Conservation (phyloP, 2,113 vertebrate species). For the Sturnira hondurensis region DNA sequence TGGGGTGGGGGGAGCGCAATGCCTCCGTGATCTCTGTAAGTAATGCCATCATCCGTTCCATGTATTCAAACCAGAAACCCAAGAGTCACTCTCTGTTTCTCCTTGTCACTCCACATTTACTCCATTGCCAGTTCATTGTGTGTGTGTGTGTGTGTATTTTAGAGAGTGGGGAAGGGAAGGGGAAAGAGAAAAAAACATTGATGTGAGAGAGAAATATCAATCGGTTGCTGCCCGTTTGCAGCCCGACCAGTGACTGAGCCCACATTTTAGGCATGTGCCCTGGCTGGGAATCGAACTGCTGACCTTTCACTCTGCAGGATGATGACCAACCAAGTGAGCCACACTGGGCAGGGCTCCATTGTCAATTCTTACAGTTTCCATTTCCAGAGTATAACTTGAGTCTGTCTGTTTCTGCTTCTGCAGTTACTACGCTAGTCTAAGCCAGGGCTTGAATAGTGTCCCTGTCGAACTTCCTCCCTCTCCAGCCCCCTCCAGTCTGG, state of each 20-base stretch:
- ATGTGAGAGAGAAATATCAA: too few relatives aligned
- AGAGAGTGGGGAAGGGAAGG: too few relatives aligned
- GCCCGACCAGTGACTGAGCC: too few relatives aligned
- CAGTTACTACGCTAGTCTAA: background rate
- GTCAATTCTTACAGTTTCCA: background rate
- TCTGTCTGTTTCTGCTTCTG: background rate
- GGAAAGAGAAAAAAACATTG: too few relatives aligned
- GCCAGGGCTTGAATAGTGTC: background rate
- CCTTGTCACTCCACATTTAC: background rate
- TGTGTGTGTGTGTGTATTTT: too few relatives aligned
- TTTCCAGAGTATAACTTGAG: background rate
- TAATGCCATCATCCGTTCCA: rapidly evolving
- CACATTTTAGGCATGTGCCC: too few relatives aligned
- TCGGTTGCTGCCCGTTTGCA: too few relatives aligned
- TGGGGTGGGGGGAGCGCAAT: background rate
- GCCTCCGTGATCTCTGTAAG: background rate
- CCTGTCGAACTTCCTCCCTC: background rate
- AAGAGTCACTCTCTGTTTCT: background rate
- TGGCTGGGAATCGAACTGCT: too few relatives aligned
- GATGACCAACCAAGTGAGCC: too few relatives aligned
- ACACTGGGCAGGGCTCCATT: background rate
- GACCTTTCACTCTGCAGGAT: too few relatives aligned
- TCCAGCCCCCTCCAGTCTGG: background rate
- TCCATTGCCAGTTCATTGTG: background rate
- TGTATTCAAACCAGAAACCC: background rate